phyloP scores from a whole-genome alignment of 2,797 vertebrate species.

The Coendou prehensilis region DNA sequence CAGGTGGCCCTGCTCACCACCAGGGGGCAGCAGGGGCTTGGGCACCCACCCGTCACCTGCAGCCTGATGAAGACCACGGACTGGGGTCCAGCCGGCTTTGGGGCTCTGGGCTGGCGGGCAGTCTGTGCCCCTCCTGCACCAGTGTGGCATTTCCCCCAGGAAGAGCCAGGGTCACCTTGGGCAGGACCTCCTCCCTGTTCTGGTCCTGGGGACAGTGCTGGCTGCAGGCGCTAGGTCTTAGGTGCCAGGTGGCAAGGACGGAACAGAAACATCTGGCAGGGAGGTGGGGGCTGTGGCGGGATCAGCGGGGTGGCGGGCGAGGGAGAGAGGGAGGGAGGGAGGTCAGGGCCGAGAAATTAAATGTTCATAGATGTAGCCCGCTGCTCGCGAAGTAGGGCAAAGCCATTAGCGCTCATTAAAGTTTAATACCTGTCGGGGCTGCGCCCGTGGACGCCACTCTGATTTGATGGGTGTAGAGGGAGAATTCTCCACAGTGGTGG shows the following conservation, averaged over 20 bases:
- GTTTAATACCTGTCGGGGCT: slow-evolving; percentile 90
- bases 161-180: background rate
- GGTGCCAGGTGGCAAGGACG: slow-evolving; percentile 83
- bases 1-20: slow-evolving; percentile 56
- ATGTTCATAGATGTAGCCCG: slow-evolving; percentile 88
- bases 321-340: slow-evolving; percentile 70
- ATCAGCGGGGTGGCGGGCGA: background rate
- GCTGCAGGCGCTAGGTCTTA: background rate
- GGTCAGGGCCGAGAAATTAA: slow-evolving; percentile 90
- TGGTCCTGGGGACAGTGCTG: background rate
- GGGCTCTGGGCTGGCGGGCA: background rate
- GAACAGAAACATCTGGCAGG: slow-evolving; percentile 90
- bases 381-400: slow-evolving; percentile 89
- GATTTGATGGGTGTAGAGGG: slow-evolving; percentile 90
- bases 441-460: slow-evolving; percentile 87
- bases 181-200: background rate
- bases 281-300: background rate
- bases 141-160: background rate
- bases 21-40: slow-evolving; percentile 87
- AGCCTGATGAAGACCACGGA: background rate
- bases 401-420: slow-evolving; percentile 92
- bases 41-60: background rate
- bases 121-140: background rate
- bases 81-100: too few species aligned
- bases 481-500: slow-evolving; percentile 88